phyloP scores from a whole-genome alignment of 2,113 vertebrate species.

The Thunnus thynnus region DNA sequence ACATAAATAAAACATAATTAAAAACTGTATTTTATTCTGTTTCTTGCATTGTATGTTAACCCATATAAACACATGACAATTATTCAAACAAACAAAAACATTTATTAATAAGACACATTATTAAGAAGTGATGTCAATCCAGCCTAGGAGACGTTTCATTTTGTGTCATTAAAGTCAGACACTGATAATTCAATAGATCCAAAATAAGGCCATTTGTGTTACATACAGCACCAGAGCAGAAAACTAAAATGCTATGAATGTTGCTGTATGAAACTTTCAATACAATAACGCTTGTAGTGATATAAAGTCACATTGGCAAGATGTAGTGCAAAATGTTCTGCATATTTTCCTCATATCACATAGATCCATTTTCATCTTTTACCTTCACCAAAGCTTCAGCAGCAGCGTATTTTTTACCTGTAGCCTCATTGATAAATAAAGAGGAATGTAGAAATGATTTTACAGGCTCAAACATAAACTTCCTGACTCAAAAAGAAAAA shows the following conservation, averaged over 20 bases:
- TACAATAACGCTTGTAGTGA: neutral
- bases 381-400: neutral
- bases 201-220: neutral
- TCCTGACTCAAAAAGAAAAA: constrained; percentile 1
- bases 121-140: neutral
- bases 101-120: neutral
- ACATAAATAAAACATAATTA: neutral
- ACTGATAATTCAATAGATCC: neutral
- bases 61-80: neutral
- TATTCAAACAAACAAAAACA: neutral
- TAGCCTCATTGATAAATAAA: neutral
- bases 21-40: neutral
- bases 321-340: constrained; percentile 20
- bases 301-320: neutral
- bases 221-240: neutral
- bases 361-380: neutral
- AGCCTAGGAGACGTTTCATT: neutral
- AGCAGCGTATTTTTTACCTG: neutral
- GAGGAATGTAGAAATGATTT: neutral
- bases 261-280: neutral
- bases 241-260: neutral
- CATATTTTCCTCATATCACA: neutral
- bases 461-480: neutral
- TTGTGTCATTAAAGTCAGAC: neutral
- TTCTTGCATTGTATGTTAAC: neutral